Evolutionary conservation across 2,113 vertebrate genomes (phyloP).

Genomic region (Indri indri): DNA sequence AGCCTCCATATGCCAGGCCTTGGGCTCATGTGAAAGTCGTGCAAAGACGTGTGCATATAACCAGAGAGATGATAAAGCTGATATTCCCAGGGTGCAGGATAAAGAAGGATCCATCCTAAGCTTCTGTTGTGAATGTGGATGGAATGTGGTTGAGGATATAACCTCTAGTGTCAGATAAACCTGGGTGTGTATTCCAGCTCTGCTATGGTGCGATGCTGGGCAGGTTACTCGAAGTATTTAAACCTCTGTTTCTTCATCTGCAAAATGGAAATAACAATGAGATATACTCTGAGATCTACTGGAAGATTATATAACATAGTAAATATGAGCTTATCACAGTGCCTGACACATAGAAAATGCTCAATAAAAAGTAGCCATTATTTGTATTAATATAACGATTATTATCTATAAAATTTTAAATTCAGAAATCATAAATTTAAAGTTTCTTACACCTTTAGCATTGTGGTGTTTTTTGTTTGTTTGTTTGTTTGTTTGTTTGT

Average conservation of each 20-base stretch:
- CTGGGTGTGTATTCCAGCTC: background rate
- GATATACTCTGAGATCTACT: background rate
- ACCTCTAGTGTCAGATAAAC: background rate
- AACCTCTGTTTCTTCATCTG: background rate
- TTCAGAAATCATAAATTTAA: background rate
- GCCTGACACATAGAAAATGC: background rate
- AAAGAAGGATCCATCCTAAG: background rate
- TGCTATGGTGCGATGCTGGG: background rate
- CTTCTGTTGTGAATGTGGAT: background rate
- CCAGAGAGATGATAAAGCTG: background rate
- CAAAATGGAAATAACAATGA: background rate
- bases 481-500: no score
- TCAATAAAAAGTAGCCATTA: background rate
- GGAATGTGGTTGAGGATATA: background rate
- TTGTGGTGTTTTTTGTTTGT: background rate
- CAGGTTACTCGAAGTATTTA: background rate
- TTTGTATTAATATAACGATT: background rate
- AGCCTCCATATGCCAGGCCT: background rate
- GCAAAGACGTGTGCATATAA: background rate
- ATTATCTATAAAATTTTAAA: background rate
- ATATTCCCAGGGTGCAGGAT: background rate
- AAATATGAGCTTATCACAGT: background rate
- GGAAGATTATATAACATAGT: background rate
- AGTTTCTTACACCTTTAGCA: background rate
- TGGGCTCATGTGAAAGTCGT: accelerated